Conservation (phyloP, 1,140 invertebrate species). For the Drosophila equinoxialis region DNA sequence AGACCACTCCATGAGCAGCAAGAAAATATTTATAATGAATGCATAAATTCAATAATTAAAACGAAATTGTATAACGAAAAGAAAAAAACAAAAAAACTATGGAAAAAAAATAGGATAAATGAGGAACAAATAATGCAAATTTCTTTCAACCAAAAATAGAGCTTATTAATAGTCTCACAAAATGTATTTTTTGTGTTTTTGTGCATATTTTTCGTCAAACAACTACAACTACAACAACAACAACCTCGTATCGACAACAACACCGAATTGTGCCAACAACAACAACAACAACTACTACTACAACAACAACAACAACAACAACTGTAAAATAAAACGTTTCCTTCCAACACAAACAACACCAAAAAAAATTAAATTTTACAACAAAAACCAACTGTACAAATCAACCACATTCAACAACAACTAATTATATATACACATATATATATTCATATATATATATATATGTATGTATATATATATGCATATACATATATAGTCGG, state of each 20-base stretch:
- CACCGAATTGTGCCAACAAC: conserved; percentile 67
- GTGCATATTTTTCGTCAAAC: conserved; percentile 75
- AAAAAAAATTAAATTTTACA: conserved; percentile 25
- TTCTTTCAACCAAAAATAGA: conserved; percentile 58
- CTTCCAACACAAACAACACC: conserved; percentile 38
- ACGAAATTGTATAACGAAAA: conserved; percentile 35
- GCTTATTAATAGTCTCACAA: conserved; percentile 82
- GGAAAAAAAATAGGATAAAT: conserved; percentile 1
- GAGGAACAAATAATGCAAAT: conserved; percentile 31
- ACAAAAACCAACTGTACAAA: conserved; percentile 52
- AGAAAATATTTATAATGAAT: conserved; percentile 6
- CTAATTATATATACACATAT: conserved; percentile 47
- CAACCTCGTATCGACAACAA: conserved; percentile 48
- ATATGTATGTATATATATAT: background rate
- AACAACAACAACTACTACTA: conserved; percentile 45
- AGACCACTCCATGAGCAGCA: conserved; percentile 19
- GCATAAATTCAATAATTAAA: conserved; percentile 13
- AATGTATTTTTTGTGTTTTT: conserved; percentile 82
- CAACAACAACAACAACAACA: conserved; percentile 49
- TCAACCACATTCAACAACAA: conserved; percentile 36
- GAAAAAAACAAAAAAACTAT: background rate
- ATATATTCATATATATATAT: conserved; percentile 23
- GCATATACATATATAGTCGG: conserved; percentile 88
- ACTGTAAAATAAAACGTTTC: conserved; percentile 33
- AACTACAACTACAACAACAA: conserved; percentile 62